These are phyloP conservation scores for Salmo trutta DNA, from an alignment of 2,797 vertebrate genomes.

Conservation along the genomic window DNA sequence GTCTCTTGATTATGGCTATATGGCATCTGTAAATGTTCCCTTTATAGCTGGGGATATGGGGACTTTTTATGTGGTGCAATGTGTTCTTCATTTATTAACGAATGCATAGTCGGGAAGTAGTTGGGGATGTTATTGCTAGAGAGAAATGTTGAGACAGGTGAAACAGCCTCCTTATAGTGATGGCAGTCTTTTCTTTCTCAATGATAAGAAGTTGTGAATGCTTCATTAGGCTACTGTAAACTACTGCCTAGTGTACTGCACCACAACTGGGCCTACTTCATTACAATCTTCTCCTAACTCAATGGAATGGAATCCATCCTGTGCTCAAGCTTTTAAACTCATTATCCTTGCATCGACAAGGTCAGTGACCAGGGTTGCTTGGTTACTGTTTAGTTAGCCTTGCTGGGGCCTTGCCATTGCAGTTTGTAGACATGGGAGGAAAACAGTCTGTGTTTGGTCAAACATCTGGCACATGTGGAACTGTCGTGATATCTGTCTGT, in stretches of 20 bases:
- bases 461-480: slow-evolving; percentile 25
- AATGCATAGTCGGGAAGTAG: not conserved
- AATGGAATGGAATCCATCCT: not conserved
- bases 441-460: slow-evolving; percentile 57
- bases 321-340: not conserved
- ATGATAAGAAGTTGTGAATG: not conserved
- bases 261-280: too few relatives aligned
- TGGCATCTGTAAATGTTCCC: not conserved
- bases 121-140: not conserved
- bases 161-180: not conserved
- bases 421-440: slow-evolving; percentile 28
- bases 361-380: slow-evolving; percentile 74
- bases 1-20: not conserved
- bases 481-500: slow-evolving; percentile 23
- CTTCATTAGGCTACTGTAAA: not conserved
- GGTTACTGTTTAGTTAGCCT: slow-evolving; percentile 75
- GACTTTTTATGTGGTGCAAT: not conserved
- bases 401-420: slow-evolving; percentile 35
- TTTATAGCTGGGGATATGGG: not conserved
- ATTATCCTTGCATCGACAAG: slow-evolving; percentile 35
- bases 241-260: not conserved
- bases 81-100: not conserved
- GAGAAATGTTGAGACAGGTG: not conserved
- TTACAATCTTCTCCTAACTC: not conserved
- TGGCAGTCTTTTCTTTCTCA: not conserved